Base-by-base conservation (phyloP, 2,888 invertebrate species). In the Eupithecia centaureata region DNA sequence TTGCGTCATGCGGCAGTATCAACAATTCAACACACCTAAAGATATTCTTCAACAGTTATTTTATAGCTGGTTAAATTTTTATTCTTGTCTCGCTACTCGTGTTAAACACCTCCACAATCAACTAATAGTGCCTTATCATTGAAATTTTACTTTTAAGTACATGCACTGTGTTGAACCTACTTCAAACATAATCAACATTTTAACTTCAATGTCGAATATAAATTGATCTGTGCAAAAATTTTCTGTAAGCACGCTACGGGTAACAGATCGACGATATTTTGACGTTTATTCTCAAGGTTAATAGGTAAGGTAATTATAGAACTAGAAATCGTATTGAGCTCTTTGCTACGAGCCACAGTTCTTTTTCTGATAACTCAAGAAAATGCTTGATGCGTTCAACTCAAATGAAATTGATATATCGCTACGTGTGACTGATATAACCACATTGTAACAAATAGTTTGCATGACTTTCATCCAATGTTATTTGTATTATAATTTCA, bases 1-100 rank as follows among this genome's bases (percentile, higher is more conserved):
- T 77, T 76, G 72, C 79, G 77, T 80, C 78, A 84, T 83, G 82
- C 82, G 82, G 85, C 70, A 72, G 78, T 82, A 83, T 84, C 82
- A 78, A 57, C 57, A 57, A 57, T 32, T 57, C 32, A 57, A 75
- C 74, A 64, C 68, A 67, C 71, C 68, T 74, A 65, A 64, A 70
- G 67, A 64, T 70, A 63, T 65, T 57, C 61, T 65, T 66, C 60
- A 3, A 47, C 47, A 47, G 22, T 47, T n/a, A 15, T 28, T 54
- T 27, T 68, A 58, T 63, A 63, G 60, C 65, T 61, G 65, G 28
- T 70, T 42, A 57, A 65, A 65, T 70, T 70, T 68, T 66, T 61
- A 67, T 59, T 63, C 33, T 32, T 65, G 52, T 67, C 38, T 61
- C 33, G 54, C 65, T 71, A 63, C 60, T 61, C 65, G 59, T 33